Evolutionary conservation across 2,113 vertebrate genomes (phyloP).

Genomic region (Syrrhaptes paradoxus): DNA sequence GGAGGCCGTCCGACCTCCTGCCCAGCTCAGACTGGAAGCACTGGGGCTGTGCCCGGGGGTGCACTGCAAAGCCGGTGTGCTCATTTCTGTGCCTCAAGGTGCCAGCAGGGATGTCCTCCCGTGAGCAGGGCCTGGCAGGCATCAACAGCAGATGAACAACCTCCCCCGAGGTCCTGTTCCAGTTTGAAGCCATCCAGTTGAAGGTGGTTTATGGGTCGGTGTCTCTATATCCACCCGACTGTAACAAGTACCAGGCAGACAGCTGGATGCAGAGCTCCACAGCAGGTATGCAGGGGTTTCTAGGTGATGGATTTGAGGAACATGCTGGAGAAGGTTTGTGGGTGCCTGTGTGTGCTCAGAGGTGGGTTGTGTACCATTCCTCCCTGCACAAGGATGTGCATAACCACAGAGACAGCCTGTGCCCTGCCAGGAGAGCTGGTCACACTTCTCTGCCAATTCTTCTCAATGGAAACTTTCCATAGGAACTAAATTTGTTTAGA

Average conservation of each 20-base stretch:
- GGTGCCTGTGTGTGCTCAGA: not conserved
- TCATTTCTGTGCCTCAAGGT: not conserved
- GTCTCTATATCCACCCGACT: not conserved
- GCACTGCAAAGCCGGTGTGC: not conserved
- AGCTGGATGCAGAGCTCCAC: not conserved
- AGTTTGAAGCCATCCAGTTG: not conserved
- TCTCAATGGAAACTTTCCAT: conserved; percentile 47
- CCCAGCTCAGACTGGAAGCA: not conserved
- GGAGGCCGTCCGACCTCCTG: not conserved
- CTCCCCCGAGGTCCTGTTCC: not conserved
- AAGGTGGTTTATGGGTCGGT: not conserved
- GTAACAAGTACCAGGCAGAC: not conserved
- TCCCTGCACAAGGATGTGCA: not conserved
- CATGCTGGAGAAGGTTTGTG: not conserved
- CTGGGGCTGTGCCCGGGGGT: not conserved
- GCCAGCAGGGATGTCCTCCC: not conserved
- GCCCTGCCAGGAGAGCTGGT: conserved; percentile 7
- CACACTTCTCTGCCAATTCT: conserved; percentile 32
- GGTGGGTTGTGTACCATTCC: not conserved
- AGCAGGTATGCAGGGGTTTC: not conserved
- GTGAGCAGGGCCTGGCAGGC: not conserved
- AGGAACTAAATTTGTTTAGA: conserved; percentile 43
- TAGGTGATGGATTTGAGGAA: not conserved
- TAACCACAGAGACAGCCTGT: not conserved
- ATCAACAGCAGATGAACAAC: not conserved